Conservation (phyloP, 1,140 invertebrate genomes). For the Tribolium castaneum region DNA sequence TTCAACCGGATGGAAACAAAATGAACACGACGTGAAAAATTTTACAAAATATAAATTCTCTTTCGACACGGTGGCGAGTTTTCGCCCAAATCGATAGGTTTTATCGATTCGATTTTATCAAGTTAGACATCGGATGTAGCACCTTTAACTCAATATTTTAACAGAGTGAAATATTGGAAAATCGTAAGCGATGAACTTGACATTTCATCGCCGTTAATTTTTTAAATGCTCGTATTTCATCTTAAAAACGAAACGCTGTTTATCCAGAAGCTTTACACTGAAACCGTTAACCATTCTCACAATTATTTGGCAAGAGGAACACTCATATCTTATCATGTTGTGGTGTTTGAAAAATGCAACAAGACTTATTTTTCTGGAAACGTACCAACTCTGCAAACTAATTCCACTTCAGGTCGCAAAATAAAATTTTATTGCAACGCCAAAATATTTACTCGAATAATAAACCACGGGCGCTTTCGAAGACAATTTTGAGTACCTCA, state of each 20-base stretch:
- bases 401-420: background rate
- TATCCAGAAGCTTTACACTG: too few relatives aligned
- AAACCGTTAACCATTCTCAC: too few relatives aligned
- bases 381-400: background rate
- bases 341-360: background rate
- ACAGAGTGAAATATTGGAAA: background rate
- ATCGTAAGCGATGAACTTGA: background rate
- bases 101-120: background rate
- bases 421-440: background rate
- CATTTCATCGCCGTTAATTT: too few relatives aligned
- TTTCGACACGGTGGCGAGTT: background rate
- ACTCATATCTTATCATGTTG: background rate
- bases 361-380: background rate
- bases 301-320: background rate
- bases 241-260: too few relatives aligned
- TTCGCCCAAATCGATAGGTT: background rate
- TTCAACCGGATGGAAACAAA: background rate
- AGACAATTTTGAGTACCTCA: background rate
- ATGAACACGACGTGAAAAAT: slow-evolving; percentile 3
- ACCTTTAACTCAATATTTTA: background rate
- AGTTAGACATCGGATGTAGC: background rate
- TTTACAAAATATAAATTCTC: background rate
- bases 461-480: background rate
- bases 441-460: background rate
- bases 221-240: too few relatives aligned